phyloP scores from a whole-genome alignment of 2,113 vertebrate genomes.

The Thalassarche chlororhynchos region DNA sequence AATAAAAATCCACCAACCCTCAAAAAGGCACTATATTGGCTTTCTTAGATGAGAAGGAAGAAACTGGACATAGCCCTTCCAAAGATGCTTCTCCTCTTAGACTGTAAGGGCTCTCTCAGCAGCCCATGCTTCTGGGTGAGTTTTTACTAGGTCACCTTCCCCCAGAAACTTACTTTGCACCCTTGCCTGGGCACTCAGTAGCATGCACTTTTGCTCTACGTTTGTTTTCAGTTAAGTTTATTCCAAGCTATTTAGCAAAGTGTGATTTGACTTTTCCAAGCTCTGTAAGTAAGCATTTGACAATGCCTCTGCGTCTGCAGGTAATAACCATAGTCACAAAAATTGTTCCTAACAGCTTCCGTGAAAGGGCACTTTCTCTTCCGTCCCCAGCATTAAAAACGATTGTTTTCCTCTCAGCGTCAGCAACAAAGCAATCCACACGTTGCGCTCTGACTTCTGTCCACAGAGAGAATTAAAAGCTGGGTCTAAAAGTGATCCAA shows the following conservation, averaged over 20 bases:
- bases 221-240: background rate
- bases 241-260: background rate
- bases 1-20: background rate
- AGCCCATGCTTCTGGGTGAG: background rate
- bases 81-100: background rate
- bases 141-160: background rate
- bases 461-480: background rate
- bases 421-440: background rate
- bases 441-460: background rate
- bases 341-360: background rate
- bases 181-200: background rate
- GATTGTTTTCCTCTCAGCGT: background rate
- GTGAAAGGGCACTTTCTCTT: background rate
- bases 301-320: background rate
- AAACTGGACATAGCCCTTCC: background rate
- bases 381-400: background rate
- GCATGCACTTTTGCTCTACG: background rate
- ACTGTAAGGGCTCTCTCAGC: background rate
- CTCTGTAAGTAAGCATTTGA: background rate
- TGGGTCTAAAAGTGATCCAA: background rate
- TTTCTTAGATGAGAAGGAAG: background rate
- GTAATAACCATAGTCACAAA: background rate
- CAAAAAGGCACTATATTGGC: background rate
- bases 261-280: background rate
- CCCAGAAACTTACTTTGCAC: background rate